A percentile compares a stretch with the other conserved stretches of the same genome.
Evolutionary conservation across 2,797 vertebrate genomes (phyloP).

Genomic region (Aeoliscus strigatus): DNA sequence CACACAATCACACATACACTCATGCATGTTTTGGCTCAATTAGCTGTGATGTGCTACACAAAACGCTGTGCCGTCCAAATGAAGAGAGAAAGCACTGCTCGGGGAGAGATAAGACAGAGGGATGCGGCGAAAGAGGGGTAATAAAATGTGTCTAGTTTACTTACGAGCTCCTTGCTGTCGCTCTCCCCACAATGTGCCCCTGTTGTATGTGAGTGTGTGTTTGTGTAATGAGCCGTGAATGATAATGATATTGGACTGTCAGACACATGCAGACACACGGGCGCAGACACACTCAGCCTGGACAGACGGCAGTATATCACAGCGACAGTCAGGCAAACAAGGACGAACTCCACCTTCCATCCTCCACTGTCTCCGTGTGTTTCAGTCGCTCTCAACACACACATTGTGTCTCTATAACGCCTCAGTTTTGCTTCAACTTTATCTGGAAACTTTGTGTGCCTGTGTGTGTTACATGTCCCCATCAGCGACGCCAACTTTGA

Average conservation of each 20-base stretch:
- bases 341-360: conserved; percentile 9
- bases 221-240: conserved; percentile 37
- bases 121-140: conserved; percentile 1
- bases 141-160: conserved; percentile 29
- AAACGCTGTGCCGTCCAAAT: conserved; percentile 5
- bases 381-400: not conserved
- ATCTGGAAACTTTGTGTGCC: conserved; percentile 17
- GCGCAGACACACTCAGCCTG: no score
- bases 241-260: conserved; percentile 41
- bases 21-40: conserved; percentile 1
- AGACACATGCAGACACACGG: conserved; percentile 34
- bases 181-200: conserved; percentile 16
- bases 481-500: conserved; percentile 24
- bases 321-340: conserved; percentile 34
- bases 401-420: no score
- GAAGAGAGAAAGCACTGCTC: not conserved
- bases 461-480: conserved; percentile 13
- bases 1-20: not conserved
- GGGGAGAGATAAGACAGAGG: conserved; percentile 5
- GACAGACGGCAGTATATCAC: conserved; percentile 41
- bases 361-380: not conserved
- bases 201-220: conserved; percentile 8
- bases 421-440: no score
- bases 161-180: conserved; percentile 34
- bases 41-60: conserved; percentile 13